Evolutionary conservation across 37 sponge, comb jelly and placozoan genomes (phyloP).

Genomic region (Aplysina aerophoba): DNA sequence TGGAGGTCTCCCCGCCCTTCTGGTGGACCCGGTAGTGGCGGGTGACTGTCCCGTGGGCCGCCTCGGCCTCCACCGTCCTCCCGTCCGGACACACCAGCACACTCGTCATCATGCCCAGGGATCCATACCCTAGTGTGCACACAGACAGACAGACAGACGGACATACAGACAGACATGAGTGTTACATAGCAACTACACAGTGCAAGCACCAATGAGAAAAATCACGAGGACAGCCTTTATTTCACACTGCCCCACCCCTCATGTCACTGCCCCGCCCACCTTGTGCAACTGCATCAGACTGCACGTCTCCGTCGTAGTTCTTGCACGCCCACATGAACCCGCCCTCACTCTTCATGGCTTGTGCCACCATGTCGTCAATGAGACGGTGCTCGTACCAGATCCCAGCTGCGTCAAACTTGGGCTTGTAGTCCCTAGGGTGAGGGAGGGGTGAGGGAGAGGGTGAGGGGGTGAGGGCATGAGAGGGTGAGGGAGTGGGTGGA

Average conservation of each 20-base stretch:
- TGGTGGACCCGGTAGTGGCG: constrained; percentile 92
- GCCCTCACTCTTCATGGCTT: constrained; percentile 91
- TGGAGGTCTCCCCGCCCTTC: constrained; percentile 91
- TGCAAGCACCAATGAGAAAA: constrained; percentile 9
- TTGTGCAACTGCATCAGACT: constrained; percentile 93
- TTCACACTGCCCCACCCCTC: not conserved
- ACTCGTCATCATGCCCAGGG: constrained; percentile 98
- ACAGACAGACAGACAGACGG: not conserved
- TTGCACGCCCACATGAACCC: constrained; percentile 99
- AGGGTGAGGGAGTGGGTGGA: too few relatives aligned
- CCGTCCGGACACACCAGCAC: constrained; percentile 96
- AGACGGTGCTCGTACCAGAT: constrained; percentile 98
- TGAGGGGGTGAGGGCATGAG: too few relatives aligned
- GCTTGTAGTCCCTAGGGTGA: constrained; percentile 72
- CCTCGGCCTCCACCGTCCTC: constrained; percentile 94
- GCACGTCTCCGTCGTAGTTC: constrained; percentile 98
- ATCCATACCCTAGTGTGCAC: constrained; percentile 90
- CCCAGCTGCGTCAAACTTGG: constrained; percentile 77
- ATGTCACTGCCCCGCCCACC: constrained; percentile 38
- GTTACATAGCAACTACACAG: not conserved
- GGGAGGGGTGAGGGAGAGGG: too few relatives aligned
- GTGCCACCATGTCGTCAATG: constrained; percentile 98
- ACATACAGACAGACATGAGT: not conserved
- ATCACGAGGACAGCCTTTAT: constrained; percentile 1
- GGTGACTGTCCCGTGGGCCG: constrained; percentile 96